Evolutionary conservation across 2,113 vertebrate species (phyloP).

Genomic region (Myocastor coypus): DNA sequence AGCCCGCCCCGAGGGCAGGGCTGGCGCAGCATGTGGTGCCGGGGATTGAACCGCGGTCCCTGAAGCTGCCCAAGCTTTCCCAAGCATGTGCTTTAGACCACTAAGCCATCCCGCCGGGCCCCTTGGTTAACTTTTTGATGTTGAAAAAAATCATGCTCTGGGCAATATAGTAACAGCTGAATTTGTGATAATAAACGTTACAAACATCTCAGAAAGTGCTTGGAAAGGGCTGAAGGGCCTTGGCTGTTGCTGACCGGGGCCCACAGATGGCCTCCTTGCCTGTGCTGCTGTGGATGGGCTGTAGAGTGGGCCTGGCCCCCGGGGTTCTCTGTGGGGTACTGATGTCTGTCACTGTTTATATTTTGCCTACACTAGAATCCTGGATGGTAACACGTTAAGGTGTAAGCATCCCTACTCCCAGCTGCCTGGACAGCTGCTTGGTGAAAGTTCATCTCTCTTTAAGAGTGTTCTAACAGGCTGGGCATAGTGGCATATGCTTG

Average conservation of each 20-base stretch:
- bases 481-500: neutral
- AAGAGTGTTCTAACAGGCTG: neutral
- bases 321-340: neutral
- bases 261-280: neutral
- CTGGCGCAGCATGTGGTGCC: too few relatives aligned
- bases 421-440: neutral
- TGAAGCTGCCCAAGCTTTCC: too few relatives aligned
- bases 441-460: neutral
- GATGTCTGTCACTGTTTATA: too few relatives aligned
- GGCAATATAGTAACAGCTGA: neutral
- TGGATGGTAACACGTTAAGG: neutral
- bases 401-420: neutral
- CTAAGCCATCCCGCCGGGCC: too few relatives aligned
- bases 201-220: neutral
- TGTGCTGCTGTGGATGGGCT: too few relatives aligned
- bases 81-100: too few relatives aligned
- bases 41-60: too few relatives aligned
- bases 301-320: too few relatives aligned
- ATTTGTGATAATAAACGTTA: neutral
- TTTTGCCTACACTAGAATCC: neutral
- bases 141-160: neutral
- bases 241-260: neutral
- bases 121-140: too few relatives aligned
- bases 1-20: too few relatives aligned
- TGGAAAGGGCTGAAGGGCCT: neutral